Evolutionary conservation across 2,113 vertebrate species (phyloP).

Genomic region (Theropithecus gelada): DNA sequence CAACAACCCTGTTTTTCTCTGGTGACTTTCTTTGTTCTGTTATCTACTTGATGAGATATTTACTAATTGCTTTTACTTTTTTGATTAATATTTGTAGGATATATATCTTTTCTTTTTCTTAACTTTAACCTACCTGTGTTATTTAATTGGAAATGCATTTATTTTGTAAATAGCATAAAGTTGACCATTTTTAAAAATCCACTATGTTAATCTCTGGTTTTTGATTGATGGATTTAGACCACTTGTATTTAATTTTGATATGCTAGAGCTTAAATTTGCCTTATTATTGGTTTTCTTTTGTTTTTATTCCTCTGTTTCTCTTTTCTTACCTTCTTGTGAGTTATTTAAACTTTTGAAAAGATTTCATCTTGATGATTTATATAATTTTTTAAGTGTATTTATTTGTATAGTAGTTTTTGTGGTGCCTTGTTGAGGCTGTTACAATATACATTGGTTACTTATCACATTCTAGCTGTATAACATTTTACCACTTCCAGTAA

Average conservation of each 20-base stretch:
- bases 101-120: not conserved
- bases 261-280: not conserved
- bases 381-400: not conserved
- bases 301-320: not conserved
- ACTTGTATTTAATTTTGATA: not conserved
- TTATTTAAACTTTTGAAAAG: not conserved
- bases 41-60: not conserved
- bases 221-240: not conserved
- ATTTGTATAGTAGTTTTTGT: not conserved
- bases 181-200: not conserved
- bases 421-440: not conserved
- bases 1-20: not conserved
- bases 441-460: not conserved
- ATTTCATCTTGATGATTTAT: not conserved
- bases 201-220: not conserved
- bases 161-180: not conserved
- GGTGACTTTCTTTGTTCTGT: not conserved
- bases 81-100: not conserved
- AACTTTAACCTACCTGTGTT: not conserved
- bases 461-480: not conserved
- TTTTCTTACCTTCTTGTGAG: not conserved
- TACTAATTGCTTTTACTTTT: not conserved
- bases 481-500: not conserved
- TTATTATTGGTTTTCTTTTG: not conserved
- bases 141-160: not conserved